A percentile compares a stretch with the other conserved stretches of the same genome.
Evolutionary conservation across 2,888 invertebrate genomes (phyloP).

Genomic region (Phorcus lineatus): DNA sequence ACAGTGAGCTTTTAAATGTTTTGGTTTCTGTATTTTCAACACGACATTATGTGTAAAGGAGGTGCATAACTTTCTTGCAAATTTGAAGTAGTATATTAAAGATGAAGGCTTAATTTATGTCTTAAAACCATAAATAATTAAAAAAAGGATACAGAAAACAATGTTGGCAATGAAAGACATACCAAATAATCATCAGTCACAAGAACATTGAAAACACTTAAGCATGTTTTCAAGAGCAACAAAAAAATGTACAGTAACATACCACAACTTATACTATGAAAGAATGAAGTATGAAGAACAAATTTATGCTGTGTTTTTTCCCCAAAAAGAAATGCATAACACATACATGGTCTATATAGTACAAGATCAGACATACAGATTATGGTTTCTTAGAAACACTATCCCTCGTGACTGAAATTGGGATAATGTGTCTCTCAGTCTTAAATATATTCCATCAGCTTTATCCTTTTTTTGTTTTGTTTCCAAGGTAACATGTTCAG

Average conservation of each 20-base stretch:
- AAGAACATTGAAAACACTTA: not conserved
- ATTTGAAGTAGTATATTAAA: not conserved
- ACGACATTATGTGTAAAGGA: no score
- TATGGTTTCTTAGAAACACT: no score
- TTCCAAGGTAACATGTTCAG: slow-evolving; percentile 74
- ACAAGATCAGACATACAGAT: slow-evolving; percentile 13
- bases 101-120: not conserved
- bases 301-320: not conserved
- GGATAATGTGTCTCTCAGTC: not conserved
- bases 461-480: not conserved
- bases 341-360: slow-evolving; percentile 4
- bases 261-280: not conserved
- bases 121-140: not conserved
- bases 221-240: not conserved
- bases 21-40: no score
- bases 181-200: not conserved
- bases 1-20: no score
- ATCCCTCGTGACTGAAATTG: not conserved
- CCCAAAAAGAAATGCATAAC: slow-evolving; percentile 5
- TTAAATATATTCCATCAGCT: slow-evolving; percentile 10
- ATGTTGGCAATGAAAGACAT: slow-evolving; percentile 16
- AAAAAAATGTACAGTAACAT: not conserved
- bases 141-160: slow-evolving; percentile 3
- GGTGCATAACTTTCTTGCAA: no score
- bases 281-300: slow-evolving; percentile 14